A percentile compares a stretch with the other conserved stretches of the same genome.
These are phyloP conservation scores for Medauroidea extradentata DNA, from an alignment of 1,140 invertebrate genomes.

Conservation along the genomic window DNA sequence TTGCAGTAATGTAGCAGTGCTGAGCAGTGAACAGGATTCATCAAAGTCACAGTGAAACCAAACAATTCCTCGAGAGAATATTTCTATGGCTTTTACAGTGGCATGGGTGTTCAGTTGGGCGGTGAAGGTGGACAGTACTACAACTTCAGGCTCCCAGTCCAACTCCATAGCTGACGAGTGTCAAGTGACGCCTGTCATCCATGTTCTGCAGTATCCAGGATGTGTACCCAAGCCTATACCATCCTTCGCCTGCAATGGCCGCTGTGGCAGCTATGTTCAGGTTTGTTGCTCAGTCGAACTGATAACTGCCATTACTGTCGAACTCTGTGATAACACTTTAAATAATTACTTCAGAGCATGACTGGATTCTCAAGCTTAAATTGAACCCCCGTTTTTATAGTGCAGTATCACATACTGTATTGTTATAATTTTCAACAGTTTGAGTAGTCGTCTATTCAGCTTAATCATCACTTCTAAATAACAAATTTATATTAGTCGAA, in stretches of 20 bases:
- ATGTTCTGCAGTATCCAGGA: slow-evolving; percentile 85
- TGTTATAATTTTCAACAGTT: not conserved
- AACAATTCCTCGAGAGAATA: too few relatives aligned
- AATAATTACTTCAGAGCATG: not conserved
- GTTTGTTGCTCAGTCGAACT: slow-evolving; percentile 47
- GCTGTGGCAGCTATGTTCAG: slow-evolving; percentile 88
- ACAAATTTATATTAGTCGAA: too few relatives aligned
- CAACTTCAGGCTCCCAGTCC: not conserved
- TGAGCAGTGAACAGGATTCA: too few relatives aligned
- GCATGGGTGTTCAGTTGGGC: too few relatives aligned
- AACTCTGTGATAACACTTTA: not conserved
- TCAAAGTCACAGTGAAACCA: too few relatives aligned
- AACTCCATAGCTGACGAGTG: slow-evolving; percentile 64
- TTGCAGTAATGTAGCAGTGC: too few relatives aligned
- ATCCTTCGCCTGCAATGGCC: slow-evolving; percentile 86
- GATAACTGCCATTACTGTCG: too few relatives aligned
- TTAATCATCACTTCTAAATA: not conserved
- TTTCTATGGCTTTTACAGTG: too few relatives aligned
- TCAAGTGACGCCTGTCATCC: slow-evolving; percentile 85
- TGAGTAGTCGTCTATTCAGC: not conserved
- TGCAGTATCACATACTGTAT: not conserved
- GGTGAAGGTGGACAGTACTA: too few relatives aligned
- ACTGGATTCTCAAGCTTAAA: not conserved
- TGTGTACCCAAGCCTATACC: slow-evolving; percentile 91
- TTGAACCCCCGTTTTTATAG: not conserved